Evolutionary conservation across 2,888 invertebrate genomes (phyloP).

Genomic region (Malthinus flaveolus): DNA sequence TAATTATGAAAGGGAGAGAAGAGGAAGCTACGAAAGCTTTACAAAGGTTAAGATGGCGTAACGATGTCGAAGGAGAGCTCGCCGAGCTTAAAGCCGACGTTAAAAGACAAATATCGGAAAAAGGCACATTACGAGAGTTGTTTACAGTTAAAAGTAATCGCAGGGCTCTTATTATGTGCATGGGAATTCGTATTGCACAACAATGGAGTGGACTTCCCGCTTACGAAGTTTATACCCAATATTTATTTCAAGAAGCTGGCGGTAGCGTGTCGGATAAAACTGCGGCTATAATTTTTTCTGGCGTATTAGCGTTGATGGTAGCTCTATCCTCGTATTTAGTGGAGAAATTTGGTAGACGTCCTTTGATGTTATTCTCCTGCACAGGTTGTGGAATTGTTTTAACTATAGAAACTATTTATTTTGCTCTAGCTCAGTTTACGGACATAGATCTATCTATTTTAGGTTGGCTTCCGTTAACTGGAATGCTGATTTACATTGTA

Average conservation of each 20-base stretch:
- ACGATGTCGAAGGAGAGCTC: conserved; percentile 42
- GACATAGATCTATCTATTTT: conserved; percentile 27
- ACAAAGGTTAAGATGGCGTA: conserved; percentile 36
- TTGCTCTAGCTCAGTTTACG: conserved; percentile 34
- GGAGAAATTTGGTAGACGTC: conserved; percentile 42
- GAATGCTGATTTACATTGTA: conserved; percentile 40
- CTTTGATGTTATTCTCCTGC: conserved; percentile 40
- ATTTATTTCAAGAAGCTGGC: conserved; percentile 47
- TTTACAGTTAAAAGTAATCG: conserved; percentile 41
- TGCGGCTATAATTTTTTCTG: conserved; percentile 43
- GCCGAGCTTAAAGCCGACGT: conserved; percentile 38
- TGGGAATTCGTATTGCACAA: conserved; percentile 40
- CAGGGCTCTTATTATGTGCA: conserved; percentile 39
- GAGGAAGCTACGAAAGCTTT: conserved; percentile 41
- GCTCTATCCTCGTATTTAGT: conserved; percentile 35
- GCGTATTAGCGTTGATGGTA: conserved; percentile 24
- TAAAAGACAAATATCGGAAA: conserved; percentile 43
- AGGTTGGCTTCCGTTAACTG: conserved; percentile 44
- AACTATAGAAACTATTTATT: conserved; percentile 38
- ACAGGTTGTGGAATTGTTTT: conserved; percentile 36
- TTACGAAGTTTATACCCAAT: conserved; percentile 42
- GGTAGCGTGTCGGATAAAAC: conserved; percentile 41
- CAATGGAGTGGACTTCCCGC: conserved; percentile 44
- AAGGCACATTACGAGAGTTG: conserved; percentile 41
- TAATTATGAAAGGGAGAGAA: conserved; percentile 39